phyloP scores from a whole-genome alignment of 2,113 vertebrate genomes.

The Neogale vison region DNA sequence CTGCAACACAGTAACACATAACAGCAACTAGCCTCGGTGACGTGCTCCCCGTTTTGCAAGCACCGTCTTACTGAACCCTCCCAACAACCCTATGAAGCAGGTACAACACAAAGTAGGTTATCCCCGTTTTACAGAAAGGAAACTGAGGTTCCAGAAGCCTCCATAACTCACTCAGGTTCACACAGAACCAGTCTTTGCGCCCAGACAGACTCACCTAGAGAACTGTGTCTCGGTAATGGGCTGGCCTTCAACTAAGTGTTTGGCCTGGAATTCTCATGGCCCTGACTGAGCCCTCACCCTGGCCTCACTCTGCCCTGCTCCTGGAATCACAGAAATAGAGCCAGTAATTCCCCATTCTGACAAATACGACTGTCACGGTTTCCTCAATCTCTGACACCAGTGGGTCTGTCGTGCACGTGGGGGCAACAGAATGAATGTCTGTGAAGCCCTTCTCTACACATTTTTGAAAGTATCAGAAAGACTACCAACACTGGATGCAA shows the following conservation, averaged over 20 bases:
- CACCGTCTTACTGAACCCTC: neutral
- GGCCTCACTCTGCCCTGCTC: neutral
- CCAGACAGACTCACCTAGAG: neutral
- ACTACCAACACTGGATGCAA: accelerated
- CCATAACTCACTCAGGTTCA: neutral
- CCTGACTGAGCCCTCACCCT: neutral
- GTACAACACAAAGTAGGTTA: neutral
- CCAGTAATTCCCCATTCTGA: neutral
- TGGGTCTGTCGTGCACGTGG: accelerated
- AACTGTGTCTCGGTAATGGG: neutral
- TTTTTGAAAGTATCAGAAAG: neutral
- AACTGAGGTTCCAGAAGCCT: neutral
- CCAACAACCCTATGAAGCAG: accelerated
- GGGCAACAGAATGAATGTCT: neutral
- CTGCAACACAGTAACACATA: neutral
- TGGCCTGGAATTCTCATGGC: neutral
- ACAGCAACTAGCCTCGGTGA: accelerated
- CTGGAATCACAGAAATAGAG: neutral
- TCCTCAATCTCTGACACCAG: neutral
- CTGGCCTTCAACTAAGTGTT: neutral
- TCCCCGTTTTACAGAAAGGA: neutral
- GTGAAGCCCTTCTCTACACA: neutral
- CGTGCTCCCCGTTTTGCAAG: neutral
- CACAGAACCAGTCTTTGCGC: neutral
- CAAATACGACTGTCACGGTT: neutral